These are phyloP conservation scores for Machimus rusticus DNA, from an alignment of 2,888 invertebrate species.

Conservation along the genomic window DNA sequence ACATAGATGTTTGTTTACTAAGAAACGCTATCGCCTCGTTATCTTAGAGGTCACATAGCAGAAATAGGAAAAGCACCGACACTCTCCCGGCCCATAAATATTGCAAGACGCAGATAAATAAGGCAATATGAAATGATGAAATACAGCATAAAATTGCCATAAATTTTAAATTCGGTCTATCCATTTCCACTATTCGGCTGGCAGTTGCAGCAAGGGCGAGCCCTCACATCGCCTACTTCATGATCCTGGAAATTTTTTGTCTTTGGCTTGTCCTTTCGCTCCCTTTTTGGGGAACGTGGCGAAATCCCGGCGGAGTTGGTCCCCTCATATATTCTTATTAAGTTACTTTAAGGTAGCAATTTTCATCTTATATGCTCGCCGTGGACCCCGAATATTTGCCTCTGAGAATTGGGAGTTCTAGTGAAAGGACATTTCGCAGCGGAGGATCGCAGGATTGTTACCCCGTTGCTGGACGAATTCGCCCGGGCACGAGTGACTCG, in stretches of 20 bases:
- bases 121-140: constrained; percentile 9
- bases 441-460: not conserved
- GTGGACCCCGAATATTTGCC: constrained; percentile 42
- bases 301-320: constrained; percentile 7
- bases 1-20: not conserved
- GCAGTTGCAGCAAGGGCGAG: not conserved
- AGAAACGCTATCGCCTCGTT: not conserved
- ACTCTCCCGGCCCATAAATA: not conserved
- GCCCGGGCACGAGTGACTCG: constrained; percentile 29
- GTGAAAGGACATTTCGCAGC: constrained; percentile 19
- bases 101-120: not conserved
- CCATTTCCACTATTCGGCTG: not conserved
- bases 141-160: constrained; percentile 27
- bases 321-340: constrained; percentile 47
- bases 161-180: constrained; percentile 27
- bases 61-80: not conserved
- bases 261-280: constrained; percentile 2
- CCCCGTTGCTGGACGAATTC: not conserved
- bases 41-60: not conserved
- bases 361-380: constrained; percentile 37
- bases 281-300: constrained; percentile 11
- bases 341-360: constrained; percentile 46
- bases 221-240: not conserved
- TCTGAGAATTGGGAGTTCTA: constrained; percentile 42
- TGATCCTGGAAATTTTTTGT: constrained; percentile 12